Evolutionary conservation across 2,113 vertebrate genomes (phyloP), one percentile per base, ranked within the genome.

Genomic region (Atractosteus spatula): DNA sequence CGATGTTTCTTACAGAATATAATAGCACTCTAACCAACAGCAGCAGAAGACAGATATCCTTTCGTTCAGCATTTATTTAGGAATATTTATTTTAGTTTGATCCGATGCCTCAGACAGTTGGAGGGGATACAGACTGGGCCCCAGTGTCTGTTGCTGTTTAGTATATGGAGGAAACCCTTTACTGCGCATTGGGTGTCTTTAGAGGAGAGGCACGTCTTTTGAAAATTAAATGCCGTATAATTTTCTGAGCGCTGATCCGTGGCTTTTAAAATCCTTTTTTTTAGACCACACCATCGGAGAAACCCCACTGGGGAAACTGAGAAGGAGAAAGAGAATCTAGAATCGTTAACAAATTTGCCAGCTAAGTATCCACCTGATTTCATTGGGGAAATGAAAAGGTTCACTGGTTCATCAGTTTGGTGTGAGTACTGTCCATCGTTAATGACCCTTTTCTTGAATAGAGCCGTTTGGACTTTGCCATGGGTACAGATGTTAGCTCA

Each of bases 41-140:
- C 64, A 12, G 71, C 8, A 43, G 65, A 68, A 43, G 55, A 16
- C 59, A 67, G 29, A 42, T 17, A 51, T 67, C 72, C 68, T 44
- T 68, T 62, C 16, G 44, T 44, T 55, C 17, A 68, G 67, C 62
- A 62, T 68, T 44, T 17, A 29, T 42, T 68, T 62, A 68, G 62
- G 43, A 16, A 62, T 66, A 42, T 47, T 57, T 47, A 17, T 73
- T 56, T 29, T n/a, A 45, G 43, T 67, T 66, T 67, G 56, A 55
- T 73, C 44, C 7, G 41, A 14, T 16, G 64, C 12, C 8, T 51
- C 47, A 7, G 47, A 51, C 47, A 5, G 2, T 5, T 51, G 47
- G 5, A 7, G 47, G 8, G 1, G 47, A 10, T 51, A 51, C 8
- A 10, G 5, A 10, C 47, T 10, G 5, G 47, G 0, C 47, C 47